Evolutionary conservation across 1,140 invertebrate genomes (phyloP), one percentile per base, ranked within the genome.

Genomic region (Parasteatoda tepidariorum): DNA sequence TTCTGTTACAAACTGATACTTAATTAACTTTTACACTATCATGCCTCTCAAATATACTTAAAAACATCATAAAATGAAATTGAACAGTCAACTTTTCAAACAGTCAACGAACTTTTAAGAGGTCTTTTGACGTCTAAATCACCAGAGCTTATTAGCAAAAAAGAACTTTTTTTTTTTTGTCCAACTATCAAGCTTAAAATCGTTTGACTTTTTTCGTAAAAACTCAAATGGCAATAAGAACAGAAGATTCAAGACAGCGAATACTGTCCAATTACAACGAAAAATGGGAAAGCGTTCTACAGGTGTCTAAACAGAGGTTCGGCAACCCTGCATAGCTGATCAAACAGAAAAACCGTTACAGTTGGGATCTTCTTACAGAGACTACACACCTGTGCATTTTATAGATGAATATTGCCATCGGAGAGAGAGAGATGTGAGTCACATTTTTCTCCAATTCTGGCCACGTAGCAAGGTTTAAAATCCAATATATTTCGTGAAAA

Each of bases 321-420:
- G 73, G 73, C 73, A 75, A 75, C 73, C 73, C 73, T 75, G 31
- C n/a, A 41, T 33, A 48, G 24, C 76, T 79, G 76, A 79, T 66
- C 41, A 79, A 79, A 79, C 59, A 79, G 76, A 79, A 79, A 79
- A 79, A 79, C 76, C 62, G 76, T 79, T 79, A 79, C 76, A 33
- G 76, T 59, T 26, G 57, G 64, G 31, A 48, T 55, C 31, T 34
- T 68, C 64, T 68, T 31, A 41, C 26, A 54, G 62, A 57, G 57
- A 48, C 76, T 55, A 61, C 64, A 67, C 76, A 79, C 76, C 76
- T 79, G 76, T 79, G 59, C 18, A 28, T 79, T 75, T 75, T 75
- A 75, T 75, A 75, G 57, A 61, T 30, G 73, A 30, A 75, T 38
- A 28, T 33, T 38, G 55, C 22, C 41, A 18, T 57, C 24, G 31